phyloP scores from a whole-genome alignment of 2,888 invertebrate species.

The Volucella bombylans region DNA sequence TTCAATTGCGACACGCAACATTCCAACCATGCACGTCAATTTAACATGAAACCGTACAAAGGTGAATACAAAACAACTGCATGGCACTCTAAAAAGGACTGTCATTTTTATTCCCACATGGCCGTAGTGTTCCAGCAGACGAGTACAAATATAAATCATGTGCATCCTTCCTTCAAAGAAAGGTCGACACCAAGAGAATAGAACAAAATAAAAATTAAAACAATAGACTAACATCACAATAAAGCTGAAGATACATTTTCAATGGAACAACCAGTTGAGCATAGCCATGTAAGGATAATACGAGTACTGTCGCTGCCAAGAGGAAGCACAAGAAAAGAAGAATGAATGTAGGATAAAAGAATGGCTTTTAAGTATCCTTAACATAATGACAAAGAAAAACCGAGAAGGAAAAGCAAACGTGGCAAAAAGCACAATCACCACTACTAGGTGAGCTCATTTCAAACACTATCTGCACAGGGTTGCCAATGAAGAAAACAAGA shows the following conservation, averaged over 20 bases:
- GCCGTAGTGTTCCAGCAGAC: too few relatives aligned
- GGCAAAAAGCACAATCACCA: constrained; percentile 62
- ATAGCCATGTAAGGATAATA: constrained; percentile 67
- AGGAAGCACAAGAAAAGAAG: constrained; percentile 46
- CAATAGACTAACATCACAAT: constrained; percentile 54
- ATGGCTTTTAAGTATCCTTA: constrained; percentile 67
- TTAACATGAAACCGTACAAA: constrained; percentile 13
- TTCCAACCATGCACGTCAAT: constrained; percentile 25
- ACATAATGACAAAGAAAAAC: constrained; percentile 57
- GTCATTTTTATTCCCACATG: background rate
- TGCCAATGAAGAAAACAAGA: too few relatives aligned
- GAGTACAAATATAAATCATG: background rate
- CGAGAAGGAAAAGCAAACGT: constrained; percentile 15
- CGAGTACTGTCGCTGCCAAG: constrained; percentile 30
- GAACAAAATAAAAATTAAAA: constrained; percentile 41
- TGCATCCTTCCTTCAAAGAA: constrained; percentile 45
- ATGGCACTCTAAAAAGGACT: background rate
- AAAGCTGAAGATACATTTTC: constrained; percentile 59
- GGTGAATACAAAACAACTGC: constrained; percentile 27
- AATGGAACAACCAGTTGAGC: constrained; percentile 70
- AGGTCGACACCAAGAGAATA: constrained; percentile 23
- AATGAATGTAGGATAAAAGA: constrained; percentile 23
- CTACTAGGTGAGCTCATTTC: constrained; percentile 47
- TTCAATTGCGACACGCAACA: constrained; percentile 36
- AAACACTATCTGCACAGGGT: constrained; percentile 29